These are phyloP conservation scores for Rhombomys opimus DNA, from an alignment of 2,113 vertebrate species.

Conservation along the genomic window DNA sequence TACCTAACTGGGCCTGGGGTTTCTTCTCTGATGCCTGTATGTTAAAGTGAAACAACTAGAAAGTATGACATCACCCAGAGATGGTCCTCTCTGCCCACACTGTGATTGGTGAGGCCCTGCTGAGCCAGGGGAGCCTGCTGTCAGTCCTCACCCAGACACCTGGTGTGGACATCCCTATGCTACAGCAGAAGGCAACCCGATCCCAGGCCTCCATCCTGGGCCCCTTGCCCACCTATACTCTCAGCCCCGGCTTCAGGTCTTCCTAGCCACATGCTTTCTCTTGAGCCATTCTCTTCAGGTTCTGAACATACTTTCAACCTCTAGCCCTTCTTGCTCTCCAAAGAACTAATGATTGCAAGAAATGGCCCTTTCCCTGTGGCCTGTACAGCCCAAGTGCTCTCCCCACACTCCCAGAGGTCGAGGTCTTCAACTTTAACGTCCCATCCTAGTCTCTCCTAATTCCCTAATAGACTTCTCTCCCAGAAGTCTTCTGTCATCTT, in stretches of 20 bases:
- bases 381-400: fast-evolving
- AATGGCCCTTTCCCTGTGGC: background rate
- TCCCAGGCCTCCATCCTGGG: background rate
- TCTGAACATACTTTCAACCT: background rate
- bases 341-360: background rate
- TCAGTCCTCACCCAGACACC: background rate
- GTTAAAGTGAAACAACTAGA: background rate
- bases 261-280: background rate
- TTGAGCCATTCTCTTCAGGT: background rate
- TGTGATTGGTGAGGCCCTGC: no score
- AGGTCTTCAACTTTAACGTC: background rate
- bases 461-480: background rate
- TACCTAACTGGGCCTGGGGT: background rate
- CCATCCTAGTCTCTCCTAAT: background rate
- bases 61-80: fast-evolving
- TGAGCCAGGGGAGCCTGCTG: background rate
- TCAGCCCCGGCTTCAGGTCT: background rate
- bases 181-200: background rate
- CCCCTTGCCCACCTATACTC: background rate
- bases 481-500: background rate
- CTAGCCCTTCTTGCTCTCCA: background rate
- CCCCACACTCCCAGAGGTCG: background rate
- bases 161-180: background rate
- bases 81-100: fast-evolving
- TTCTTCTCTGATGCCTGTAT: background rate